Evolutionary conservation across 2,113 vertebrate species (phyloP).

Genomic region (Charina bottae): DNA sequence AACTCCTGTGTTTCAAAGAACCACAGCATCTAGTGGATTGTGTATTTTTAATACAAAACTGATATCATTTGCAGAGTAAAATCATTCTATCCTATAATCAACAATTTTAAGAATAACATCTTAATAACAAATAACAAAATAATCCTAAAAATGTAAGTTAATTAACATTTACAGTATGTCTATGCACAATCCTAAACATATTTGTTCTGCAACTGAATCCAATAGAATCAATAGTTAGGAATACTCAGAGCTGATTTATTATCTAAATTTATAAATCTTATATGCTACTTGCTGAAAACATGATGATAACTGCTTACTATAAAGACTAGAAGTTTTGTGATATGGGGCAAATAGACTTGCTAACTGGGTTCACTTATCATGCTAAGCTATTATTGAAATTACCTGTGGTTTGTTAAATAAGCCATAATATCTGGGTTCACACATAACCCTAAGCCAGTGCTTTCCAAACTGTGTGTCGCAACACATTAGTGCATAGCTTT

Average conservation of each 20-base stretch:
- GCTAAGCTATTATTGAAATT: background rate
- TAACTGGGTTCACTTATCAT: background rate
- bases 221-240: background rate
- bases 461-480: no score
- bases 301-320: constrained; percentile 23
- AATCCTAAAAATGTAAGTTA: constrained; percentile 20
- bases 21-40: background rate
- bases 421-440: background rate
- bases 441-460: background rate
- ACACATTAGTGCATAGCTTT: no score
- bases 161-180: background rate
- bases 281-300: background rate
- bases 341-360: background rate
- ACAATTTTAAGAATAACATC: constrained; percentile 45
- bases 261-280: background rate
- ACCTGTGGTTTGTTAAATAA: background rate
- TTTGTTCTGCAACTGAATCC: background rate
- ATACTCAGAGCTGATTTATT: background rate
- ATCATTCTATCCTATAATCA: constrained; percentile 25
- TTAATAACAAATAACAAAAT: constrained; percentile 36
- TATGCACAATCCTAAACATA: background rate
- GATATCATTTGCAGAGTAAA: constrained; percentile 45
- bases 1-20: background rate
- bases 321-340: constrained; percentile 27
- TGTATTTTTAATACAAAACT: background rate